Base-by-base conservation (phyloP, 1,140 invertebrate genomes). In the Musca vetustissima region DNA sequence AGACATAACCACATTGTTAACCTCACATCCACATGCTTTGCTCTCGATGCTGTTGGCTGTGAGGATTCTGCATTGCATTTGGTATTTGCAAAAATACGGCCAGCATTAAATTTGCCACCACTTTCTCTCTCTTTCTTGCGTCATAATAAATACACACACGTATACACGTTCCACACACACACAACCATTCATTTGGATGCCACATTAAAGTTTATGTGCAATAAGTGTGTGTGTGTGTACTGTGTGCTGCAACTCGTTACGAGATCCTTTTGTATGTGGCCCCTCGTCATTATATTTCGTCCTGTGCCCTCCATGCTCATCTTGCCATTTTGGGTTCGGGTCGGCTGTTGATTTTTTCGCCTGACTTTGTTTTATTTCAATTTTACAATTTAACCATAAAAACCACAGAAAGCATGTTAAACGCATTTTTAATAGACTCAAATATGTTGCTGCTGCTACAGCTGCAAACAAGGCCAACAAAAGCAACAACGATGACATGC, bases 371-470 rank as follows among this genome's bases (percentile, higher is more conserved):
- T 66, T 79, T 79, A 75, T 72, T 76, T 72, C 72, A 77, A 76
- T 80, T 80, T 78, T 77, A 77, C 78, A 80, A 76, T 80, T 80
- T 77, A 78, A 80, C 78, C 78, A 70, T 73, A 76, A 80, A 64
- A 80, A 80, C 78, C 78, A 79, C 78, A 80, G 76, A 77, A 80
- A 80, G 71, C 73, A 80, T 80, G 78, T 80, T 78, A 80, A 80
- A 80, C 78, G 78, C 76, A 80, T 80, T 80, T 80, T 80, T 80
- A 80, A 80, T 80, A 77, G 78, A 80, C 78, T 80, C 78, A 78
- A 80, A 80, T 74, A 80, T 80, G 78, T 67, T 80, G 78, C 73
- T 74, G 74, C 69, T 43, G 43, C 53, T n/a, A n/a, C n/a, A n/a
- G n/a, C n/a, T n/a, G n/a, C n/a, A n/a, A 64, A 61, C 67, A 61